Evolutionary conservation across 2,113 vertebrate species (phyloP).

Genomic region (Octodon degus): DNA sequence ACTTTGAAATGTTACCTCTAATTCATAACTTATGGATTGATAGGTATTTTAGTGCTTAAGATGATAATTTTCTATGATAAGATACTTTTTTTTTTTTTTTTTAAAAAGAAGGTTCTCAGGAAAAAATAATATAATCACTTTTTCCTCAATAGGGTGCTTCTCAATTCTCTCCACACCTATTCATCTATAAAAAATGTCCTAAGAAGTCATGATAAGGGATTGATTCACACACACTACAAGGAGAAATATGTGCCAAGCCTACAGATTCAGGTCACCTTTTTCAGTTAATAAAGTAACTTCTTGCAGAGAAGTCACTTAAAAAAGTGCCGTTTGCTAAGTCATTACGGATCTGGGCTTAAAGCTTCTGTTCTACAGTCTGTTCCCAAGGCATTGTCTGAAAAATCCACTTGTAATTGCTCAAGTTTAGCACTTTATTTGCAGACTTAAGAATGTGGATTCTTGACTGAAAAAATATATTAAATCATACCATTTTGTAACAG

Average conservation of each 20-base stretch:
- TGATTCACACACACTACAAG: background rate
- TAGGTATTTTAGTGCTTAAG: constrained; percentile 77
- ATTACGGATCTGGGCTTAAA: background rate
- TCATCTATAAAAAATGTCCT: constrained; percentile 64
- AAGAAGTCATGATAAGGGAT: constrained; percentile 19
- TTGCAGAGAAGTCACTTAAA: background rate
- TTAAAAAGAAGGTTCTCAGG: constrained; percentile 24
- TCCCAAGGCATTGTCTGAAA: constrained; percentile 14
- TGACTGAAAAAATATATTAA: constrained; percentile 21
- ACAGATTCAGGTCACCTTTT: background rate
- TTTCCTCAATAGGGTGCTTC: constrained; percentile 36
- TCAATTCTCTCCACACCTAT: constrained; percentile 56
- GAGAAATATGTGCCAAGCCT: background rate
- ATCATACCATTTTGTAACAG: background rate
- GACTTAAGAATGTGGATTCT: constrained; percentile 39
- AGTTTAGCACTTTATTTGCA: background rate
- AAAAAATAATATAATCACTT: constrained; percentile 59
- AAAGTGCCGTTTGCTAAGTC: background rate
- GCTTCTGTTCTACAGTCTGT: background rate
- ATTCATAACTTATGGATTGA: constrained; percentile 76
- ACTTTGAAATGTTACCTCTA: constrained; percentile 67
- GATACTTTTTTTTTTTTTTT: background rate
- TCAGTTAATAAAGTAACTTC: constrained; percentile 48
- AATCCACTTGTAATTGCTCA: background rate
- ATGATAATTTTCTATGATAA: constrained; percentile 76